Base-by-base conservation (phyloP, 2,113 vertebrate species). In the Eublepharis macularius region DNA sequence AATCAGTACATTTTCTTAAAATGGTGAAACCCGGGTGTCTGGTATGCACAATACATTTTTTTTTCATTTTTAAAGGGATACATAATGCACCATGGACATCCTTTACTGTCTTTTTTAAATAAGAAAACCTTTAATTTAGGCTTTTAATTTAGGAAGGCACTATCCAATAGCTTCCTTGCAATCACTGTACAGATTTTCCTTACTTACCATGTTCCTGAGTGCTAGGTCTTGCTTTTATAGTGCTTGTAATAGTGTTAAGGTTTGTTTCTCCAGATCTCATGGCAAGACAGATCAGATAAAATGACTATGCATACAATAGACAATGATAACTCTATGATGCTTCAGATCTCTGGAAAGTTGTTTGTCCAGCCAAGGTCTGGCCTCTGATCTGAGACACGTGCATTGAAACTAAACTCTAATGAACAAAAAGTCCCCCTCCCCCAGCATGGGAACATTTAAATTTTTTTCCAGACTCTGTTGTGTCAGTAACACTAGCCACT, bases 371-470 rank as follows among this genome's bases (percentile, higher is more conserved):
- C 81, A 69, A 51, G 82, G 91, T 80, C 66, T 93, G 0, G 19
- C 78, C 79, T 80, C 82, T 77, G 89, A 65, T 87, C 80, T 86
- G 86, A 76, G 60, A 63, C 60, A 63, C 26, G 60, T 76, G 85
- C 80, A 83, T 29, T 32, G 39, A 26, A 43, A 45, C 51, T 41
- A 83, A 69, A 88, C 32, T 63, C 77, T 81, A 89, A 89, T 85
- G 92, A 86, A 29, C 11, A 76, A 29, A 90, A 1, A 69, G 77
- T 80, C 86, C 84, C 82, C 75, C 84, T 73, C 86, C 85, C 82
- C 79, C 70, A 86, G 76, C 70, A 87, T 36, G 85, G 91, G 80
- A 80, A 91, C 91, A 94, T 21, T 91, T 92, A 70, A 90, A 94
- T 74, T 90, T 92, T 91, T 86, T 89, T 86, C 87, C 82, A 12